Evolutionary conservation across 2,888 invertebrate genomes (phyloP), one percentile per base, ranked within the genome.

Genomic region (Clunio marinus): DNA sequence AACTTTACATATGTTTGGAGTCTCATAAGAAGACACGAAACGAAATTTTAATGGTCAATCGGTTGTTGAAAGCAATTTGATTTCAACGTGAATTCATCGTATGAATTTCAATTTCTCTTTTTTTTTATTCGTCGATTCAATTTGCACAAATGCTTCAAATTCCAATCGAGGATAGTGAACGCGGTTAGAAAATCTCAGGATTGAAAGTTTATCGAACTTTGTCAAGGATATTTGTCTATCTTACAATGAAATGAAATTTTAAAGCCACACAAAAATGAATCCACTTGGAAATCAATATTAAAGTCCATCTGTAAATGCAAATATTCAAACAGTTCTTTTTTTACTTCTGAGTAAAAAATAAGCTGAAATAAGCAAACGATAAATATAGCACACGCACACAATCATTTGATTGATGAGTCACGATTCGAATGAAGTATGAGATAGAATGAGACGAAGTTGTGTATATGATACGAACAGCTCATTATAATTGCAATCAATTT

Each of bases 391-490:
- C n/a, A n/a, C n/a, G n/a, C n/a, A n/a, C n/a, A n/a, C n/a, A n/a
- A n/a, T n/a, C 51, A 32, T 59, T 59, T 59, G 59, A 59, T 59
- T 59, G 59, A 59, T 32, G 32, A 59, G 32, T 59, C 59, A 59
- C 59, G 59, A 59, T 10, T 10, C 41, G 10, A 41, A 41, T 41
- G 41, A 41, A 41, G 15, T 15, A 41, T 41, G 41, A 41, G n/a
- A 10, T 15, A 10, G 41, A 59, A 59, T 17, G 51, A 24, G 8
- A 51, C 10, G 51, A 17, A 51, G 32, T 32, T 10, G n/a, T n/a
- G 32, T 32, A 46, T 4, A 10, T 46, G 51, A 51, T 51, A 51
- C 51, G 17, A 15, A 7, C 32, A 32, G 20, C 5, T 13, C 17
- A 51, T 15, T 51, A 10, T 51, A 51, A 51, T 51, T 51, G 51